Evolutionary conservation across 2,113 vertebrate genomes (phyloP).

Genomic region (Pachycephala philippinensis): DNA sequence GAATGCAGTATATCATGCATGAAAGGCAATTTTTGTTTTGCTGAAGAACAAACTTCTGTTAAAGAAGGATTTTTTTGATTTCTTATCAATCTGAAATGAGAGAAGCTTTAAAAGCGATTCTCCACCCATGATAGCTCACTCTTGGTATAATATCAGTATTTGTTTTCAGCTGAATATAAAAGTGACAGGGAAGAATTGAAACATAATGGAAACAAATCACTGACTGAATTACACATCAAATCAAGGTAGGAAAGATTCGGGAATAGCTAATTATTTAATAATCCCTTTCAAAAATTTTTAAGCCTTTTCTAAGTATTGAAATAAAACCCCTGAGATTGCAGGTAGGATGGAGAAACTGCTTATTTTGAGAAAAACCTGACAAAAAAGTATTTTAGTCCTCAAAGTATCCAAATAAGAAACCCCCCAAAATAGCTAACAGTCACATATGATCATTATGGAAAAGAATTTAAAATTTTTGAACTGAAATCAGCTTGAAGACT

Average conservation of each 20-base stretch:
- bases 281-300: background rate
- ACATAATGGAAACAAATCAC: conserved; percentile 9
- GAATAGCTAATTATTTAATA: background rate
- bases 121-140: background rate
- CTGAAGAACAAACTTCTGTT: background rate
- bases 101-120: background rate
- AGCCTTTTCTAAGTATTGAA: background rate
- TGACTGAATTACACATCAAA: background rate
- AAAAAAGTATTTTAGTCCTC: conserved; percentile 66
- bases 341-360: conserved; percentile 79
- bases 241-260: background rate
- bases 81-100: background rate
- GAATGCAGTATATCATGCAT: background rate
- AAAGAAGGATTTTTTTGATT: background rate
- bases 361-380: conserved; percentile 74
- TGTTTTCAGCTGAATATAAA: conserved; percentile 1
- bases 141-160: background rate
- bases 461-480: conserved; percentile 69
- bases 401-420: conserved; percentile 63
- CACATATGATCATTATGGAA: conserved; percentile 82
- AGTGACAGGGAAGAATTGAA: background rate
- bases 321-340: background rate
- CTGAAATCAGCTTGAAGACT: conserved; percentile 18
- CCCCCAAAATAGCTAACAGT: conserved; percentile 77
- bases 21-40: background rate